A percentile compares a stretch with the other conserved stretches of the same genome.
Conservation (phyloP, 2,888 invertebrate species). For the Azorinus chamasolen region DNA sequence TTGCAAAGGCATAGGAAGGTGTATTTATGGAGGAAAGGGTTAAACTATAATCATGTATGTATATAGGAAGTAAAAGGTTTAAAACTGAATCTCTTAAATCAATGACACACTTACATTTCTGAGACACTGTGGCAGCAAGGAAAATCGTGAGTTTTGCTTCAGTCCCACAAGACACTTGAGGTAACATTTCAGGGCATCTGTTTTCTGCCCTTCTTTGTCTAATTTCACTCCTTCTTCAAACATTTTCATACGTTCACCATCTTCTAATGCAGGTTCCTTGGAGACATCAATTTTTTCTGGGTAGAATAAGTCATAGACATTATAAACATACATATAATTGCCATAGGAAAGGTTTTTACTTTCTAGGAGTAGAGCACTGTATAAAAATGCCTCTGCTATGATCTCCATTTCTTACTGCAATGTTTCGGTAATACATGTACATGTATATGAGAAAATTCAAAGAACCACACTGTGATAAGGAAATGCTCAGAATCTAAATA, state of each 20-base stretch:
- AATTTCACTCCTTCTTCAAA: constrained; percentile 76
- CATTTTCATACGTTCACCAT: constrained; percentile 70
- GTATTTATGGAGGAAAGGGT: too few species aligned
- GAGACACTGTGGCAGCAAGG: constrained; percentile 82
- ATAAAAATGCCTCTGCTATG: too few species aligned
- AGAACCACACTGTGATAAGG: too few species aligned
- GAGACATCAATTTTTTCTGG: constrained; percentile 19
- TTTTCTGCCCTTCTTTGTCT: constrained; percentile 71
- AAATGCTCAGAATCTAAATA: too few species aligned
- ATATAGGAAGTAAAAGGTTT: not conserved
- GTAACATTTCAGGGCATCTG: constrained; percentile 80
- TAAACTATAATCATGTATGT: too few species aligned
- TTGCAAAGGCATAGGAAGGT: too few species aligned
- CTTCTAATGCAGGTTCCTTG: constrained; percentile 58
- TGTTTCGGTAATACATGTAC: too few species aligned
- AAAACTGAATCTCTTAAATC: not conserved
- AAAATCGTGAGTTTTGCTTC: constrained; percentile 73
- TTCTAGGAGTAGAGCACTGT: constrained; percentile 5
- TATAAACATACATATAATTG: constrained; percentile 41
- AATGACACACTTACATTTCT: constrained; percentile 78
- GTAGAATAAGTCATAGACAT: constrained; percentile 29
- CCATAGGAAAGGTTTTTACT: constrained; percentile 35
- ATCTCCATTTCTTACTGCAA: too few species aligned
- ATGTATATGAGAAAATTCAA: too few species aligned
- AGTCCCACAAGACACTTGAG: constrained; percentile 79